A percentile compares a stretch with the other conserved stretches of the same genome.
These are phyloP conservation scores for Notiomystis cincta DNA, from an alignment of 2,113 vertebrate species.

Conservation along the genomic window DNA sequence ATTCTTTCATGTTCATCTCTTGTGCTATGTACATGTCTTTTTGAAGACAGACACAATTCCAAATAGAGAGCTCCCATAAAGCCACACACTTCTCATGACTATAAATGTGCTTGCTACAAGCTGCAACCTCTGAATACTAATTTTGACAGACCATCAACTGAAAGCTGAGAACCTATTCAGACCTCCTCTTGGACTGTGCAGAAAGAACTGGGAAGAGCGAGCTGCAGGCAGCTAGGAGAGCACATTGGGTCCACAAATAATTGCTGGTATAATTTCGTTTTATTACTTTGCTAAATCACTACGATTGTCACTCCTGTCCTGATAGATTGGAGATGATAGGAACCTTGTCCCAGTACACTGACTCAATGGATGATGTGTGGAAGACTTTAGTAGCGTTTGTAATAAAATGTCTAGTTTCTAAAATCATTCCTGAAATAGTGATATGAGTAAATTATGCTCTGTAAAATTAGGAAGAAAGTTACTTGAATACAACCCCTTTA, in stretches of 20 bases:
- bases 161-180: neutral
- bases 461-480: neutral
- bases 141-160: neutral
- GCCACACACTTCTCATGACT: neutral
- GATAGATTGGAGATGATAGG: neutral
- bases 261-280: neutral
- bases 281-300: neutral
- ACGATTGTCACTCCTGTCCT: neutral
- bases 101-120: neutral
- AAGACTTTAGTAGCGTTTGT: neutral
- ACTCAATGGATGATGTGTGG: neutral
- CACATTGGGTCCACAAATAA: neutral
- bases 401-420: neutral
- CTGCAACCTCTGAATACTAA: neutral
- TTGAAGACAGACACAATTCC: neutral
- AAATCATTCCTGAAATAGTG: neutral
- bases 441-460: neutral
- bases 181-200: neutral
- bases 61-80: neutral
- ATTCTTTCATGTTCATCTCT: slow-evolving; percentile 1
- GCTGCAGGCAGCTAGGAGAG: neutral
- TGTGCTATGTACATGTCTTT: neutral
- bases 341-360: neutral
- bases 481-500: neutral
- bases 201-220: neutral